Evolutionary conservation across 2,888 invertebrate genomes (phyloP).

Genomic region (Chaitophorus viminalis): DNA sequence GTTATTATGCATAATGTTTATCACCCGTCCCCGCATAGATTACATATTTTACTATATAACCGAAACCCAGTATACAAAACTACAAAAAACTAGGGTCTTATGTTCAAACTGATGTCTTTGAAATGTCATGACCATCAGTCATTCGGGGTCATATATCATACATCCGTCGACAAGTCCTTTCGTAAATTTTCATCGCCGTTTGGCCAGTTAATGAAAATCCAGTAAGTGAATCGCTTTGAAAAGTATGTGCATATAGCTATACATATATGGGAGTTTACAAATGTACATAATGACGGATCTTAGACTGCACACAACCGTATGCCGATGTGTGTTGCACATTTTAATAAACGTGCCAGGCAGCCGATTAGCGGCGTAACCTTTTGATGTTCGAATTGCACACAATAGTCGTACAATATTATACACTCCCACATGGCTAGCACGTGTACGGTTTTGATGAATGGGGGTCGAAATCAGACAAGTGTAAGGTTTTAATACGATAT

Average conservation of each 20-base stretch:
- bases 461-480: conserved; percentile 36
- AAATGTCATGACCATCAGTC: conserved; percentile 3
- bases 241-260: neutral
- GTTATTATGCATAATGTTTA: neutral
- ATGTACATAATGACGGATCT: neutral
- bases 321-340: conserved; percentile 25
- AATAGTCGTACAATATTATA: conserved; percentile 6
- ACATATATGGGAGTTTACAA: neutral
- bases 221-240: neutral
- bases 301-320: neutral
- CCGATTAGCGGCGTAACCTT: conserved; percentile 52
- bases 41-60: neutral
- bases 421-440: conserved; percentile 52
- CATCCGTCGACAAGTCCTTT: conserved; percentile 20
- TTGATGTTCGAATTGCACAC: conserved; percentile 55
- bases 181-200: conserved; percentile 21
- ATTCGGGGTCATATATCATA: neutral
- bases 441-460: conserved; percentile 56
- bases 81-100: neutral
- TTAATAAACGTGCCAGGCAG: conserved; percentile 51
- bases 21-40: neutral
- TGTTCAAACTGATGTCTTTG: neutral
- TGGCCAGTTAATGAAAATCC: neutral
- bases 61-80: neutral
- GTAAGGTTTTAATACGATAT: conserved; percentile 13